These are phyloP conservation scores for Alsophila aescularia DNA, from an alignment of 2,888 invertebrate species.

Conservation along the genomic window DNA sequence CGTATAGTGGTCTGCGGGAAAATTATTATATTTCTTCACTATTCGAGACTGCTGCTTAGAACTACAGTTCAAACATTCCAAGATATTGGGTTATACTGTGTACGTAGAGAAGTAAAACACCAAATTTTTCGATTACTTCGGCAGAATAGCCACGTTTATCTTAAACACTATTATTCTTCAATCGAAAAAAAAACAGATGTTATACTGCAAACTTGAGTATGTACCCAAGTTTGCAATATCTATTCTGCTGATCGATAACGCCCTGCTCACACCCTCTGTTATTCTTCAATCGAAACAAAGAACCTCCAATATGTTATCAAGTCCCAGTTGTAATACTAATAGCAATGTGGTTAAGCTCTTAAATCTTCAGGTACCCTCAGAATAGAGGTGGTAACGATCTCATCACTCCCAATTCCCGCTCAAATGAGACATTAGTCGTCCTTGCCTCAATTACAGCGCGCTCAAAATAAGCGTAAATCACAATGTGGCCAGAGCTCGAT, in stretches of 20 bases:
- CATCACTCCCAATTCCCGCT: slow-evolving; percentile 1
- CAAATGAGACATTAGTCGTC: slow-evolving; percentile 23
- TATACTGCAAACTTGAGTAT: no score
- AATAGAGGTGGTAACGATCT: slow-evolving; percentile 4
- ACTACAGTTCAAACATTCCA: no score
- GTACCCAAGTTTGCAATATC: no score
- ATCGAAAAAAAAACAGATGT: no score
- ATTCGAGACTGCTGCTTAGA: no score
- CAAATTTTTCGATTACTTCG: no score
- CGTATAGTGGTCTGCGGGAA: slow-evolving; percentile 11
- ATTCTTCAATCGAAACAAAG: slow-evolving; percentile 12
- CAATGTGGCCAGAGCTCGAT: slow-evolving; percentile 31
- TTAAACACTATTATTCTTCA: no score
- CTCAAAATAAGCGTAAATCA: slow-evolving; percentile 36
- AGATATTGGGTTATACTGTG: no score
- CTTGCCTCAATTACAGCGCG: slow-evolving; percentile 18
- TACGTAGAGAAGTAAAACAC: no score
- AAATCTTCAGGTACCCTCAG: slow-evolving; percentile 3
- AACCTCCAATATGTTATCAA: not conserved
- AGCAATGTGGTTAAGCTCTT: slow-evolving; percentile 7
- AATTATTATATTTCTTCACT: slow-evolving; percentile 4
- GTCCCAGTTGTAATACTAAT: slow-evolving; percentile 1
- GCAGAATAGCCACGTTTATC: no score
- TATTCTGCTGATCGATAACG: not conserved
- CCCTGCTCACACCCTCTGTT: slow-evolving; percentile 5